These are phyloP conservation scores for Conistra vaccinii DNA, from an alignment of 2,888 invertebrate species.

Conservation along the genomic window DNA sequence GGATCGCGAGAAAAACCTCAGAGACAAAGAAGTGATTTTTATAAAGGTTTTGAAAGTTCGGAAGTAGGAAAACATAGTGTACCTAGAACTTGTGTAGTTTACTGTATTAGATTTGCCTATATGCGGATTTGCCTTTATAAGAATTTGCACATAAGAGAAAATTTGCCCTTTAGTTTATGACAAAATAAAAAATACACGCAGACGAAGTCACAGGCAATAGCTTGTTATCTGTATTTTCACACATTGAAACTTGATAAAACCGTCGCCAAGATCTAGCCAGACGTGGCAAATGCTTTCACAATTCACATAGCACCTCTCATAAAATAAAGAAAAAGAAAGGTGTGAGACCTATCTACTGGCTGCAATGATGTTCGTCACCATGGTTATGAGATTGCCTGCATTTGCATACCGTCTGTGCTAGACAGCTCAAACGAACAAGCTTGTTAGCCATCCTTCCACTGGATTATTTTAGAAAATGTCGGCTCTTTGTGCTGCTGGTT, in stretches of 20 bases:
- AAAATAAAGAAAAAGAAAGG: slow-evolving; percentile 48
- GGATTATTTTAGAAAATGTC: slow-evolving; percentile 50
- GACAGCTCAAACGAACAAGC: slow-evolving; percentile 53
- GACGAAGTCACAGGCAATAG: too few relatives aligned
- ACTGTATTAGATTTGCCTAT: too few relatives aligned
- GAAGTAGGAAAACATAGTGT: too few relatives aligned
- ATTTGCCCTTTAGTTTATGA: too few relatives aligned
- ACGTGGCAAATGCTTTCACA: slow-evolving; percentile 1
- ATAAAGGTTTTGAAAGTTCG: too few relatives aligned
- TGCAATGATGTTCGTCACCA: slow-evolving; percentile 47
- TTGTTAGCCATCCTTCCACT: slow-evolving; percentile 44
- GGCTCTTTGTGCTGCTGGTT: slow-evolving; percentile 21
- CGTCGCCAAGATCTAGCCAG: neutral
- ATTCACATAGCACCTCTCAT: slow-evolving; percentile 11
- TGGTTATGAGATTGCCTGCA: slow-evolving; percentile 71
- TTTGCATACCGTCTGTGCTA: slow-evolving; percentile 67
- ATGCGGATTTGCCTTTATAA: too few relatives aligned
- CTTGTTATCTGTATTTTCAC: neutral
- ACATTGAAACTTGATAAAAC: neutral
- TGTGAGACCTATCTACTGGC: slow-evolving; percentile 8
- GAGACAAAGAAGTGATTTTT: too few relatives aligned
- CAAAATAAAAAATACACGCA: too few relatives aligned
- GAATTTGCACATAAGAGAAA: too few relatives aligned
- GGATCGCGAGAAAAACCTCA: too few relatives aligned
- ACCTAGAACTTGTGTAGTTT: too few relatives aligned